Evolutionary conservation across 2,888 invertebrate genomes (phyloP), one percentile per base, ranked within the genome.

Genomic region (Limenitis camilla): DNA sequence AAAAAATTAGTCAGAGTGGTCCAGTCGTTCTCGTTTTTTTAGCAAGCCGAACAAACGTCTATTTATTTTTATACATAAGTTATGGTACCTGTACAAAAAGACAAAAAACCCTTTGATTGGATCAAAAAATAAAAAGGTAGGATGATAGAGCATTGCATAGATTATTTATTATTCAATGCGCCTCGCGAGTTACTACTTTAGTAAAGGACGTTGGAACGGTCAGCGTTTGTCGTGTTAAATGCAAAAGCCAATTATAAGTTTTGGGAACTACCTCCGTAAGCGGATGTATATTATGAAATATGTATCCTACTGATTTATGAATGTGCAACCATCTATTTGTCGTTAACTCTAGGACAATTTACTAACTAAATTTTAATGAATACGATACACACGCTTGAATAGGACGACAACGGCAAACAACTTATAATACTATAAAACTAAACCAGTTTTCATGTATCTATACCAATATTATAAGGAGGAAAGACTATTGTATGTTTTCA

Each of bases 171-270:
- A 45, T 45, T 45, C 45, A 38, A 11, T 45, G 19, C 30, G 38
- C 45, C 5, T 35, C 10, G 36, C 29, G 29, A 30, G 9, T 36
- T 45, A 5, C 36, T 11, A 28, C 6, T 29, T 6, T 28, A 44
- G 32, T 19, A 19, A 19, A 19, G 19, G 19, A 19, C 19, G 19
- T 19, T 19, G 10, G 44, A 30, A 30, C 38, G 45, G 45, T 45
- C 45, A 45, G 45, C 45, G 29, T 29, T 36, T 45, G 36, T 45
- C 45, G 45, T 45, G 45, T 45, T 45, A 45, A 45, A 45, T 45
- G 45, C 45, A 45, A 45, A 45, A 45, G 45, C 45, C 45, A 45
- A 45, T 45, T 45, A 45, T 45, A 45, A 45, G 38, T 45, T 45
- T 45, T 6, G 29, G 45, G 8, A 45, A 36, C 45, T 38, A 11